Evolutionary conservation across 92 coral and sea anemone genomes (phyloP), one percentile per base, ranked within the genome.

Genomic region (Meandrina meandrites): DNA sequence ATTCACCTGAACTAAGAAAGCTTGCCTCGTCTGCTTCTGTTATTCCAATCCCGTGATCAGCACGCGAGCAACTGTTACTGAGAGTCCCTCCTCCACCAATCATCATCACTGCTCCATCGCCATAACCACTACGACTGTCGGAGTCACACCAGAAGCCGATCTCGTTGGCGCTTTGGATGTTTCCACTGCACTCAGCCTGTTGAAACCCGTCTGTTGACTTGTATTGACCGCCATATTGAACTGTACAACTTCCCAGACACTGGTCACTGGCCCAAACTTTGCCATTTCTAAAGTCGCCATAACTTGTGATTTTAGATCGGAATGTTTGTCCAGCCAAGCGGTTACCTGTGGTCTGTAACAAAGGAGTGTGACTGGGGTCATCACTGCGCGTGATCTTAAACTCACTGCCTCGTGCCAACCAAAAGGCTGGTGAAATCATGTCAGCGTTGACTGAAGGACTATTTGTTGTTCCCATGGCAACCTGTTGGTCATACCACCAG

Each of bases 311-410:
- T 74, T 89, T 89, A 0, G 86, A 82, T 22, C 94, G 90, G 51
- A 89, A 92, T 75, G 92, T 80, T 37, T 42, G 87, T 34, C 84
- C 70, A 8, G 48, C 79, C 14, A 86, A 82, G 36, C 94, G 89
- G 90, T 85, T 35, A 21, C 68, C 86, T 11, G 58, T 75, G n/a
- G 94, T 91, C 77, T 56, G 79, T 19, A 91, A 45, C 53, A 89
- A 79, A n/a, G 86, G 78, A 8, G 92, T 89, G 47, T 91, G 94
- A 21, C 58, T 60, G 28, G 40, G 47, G 78, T 89, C 92, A 17
- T 91, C 92, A 74, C 88, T 89, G 28, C 90, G 92, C 35, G 89
- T 81, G 36, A 92, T 75, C 81, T 89, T 92, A 11, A 92, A 75
- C 54, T 92, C 92, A 13, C 75, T 53, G 22, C 83, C 94, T 13